Evolutionary conservation across 2,113 vertebrate species (phyloP).

Genomic region (Phalacrocorax carbo): DNA sequence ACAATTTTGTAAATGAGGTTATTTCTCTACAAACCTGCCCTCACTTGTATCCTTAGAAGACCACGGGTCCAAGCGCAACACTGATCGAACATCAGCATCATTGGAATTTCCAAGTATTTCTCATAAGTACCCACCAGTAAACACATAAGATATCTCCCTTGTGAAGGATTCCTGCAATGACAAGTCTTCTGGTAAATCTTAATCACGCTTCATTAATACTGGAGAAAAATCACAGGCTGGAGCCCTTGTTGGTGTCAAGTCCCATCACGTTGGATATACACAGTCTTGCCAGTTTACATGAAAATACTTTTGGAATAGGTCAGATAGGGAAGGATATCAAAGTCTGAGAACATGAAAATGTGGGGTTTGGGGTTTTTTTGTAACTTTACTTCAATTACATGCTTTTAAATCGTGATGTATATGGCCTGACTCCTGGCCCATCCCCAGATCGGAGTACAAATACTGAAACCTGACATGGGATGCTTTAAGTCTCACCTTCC

Average conservation of each 20-base stretch:
- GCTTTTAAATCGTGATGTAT: background rate
- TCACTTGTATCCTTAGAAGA: background rate
- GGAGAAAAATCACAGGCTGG: background rate
- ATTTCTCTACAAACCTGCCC: background rate
- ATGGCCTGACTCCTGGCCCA: rapidly evolving
- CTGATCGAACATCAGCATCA: background rate
- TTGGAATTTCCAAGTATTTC: background rate
- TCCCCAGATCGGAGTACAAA: background rate
- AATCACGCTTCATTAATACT: background rate
- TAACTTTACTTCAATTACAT: background rate
- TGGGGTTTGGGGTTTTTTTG: background rate
- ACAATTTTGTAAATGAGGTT: background rate
- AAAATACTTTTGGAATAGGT: background rate
- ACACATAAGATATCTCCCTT: background rate
- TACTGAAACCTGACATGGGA: background rate
- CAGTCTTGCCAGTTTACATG: background rate
- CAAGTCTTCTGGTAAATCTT: background rate
- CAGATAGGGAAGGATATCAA: background rate
- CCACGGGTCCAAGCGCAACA: background rate
- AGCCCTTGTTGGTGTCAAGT: background rate
- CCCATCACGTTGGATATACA: rapidly evolving
- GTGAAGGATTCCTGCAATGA: background rate
- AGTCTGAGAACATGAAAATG: background rate
- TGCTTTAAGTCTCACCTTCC: background rate
- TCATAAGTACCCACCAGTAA: background rate